A percentile compares a stretch with the other conserved stretches of the same genome.
These are phyloP conservation scores for Cryptomyrus ogoouensis DNA, from an alignment of 2,113 vertebrate genomes.

Conservation along the genomic window DNA sequence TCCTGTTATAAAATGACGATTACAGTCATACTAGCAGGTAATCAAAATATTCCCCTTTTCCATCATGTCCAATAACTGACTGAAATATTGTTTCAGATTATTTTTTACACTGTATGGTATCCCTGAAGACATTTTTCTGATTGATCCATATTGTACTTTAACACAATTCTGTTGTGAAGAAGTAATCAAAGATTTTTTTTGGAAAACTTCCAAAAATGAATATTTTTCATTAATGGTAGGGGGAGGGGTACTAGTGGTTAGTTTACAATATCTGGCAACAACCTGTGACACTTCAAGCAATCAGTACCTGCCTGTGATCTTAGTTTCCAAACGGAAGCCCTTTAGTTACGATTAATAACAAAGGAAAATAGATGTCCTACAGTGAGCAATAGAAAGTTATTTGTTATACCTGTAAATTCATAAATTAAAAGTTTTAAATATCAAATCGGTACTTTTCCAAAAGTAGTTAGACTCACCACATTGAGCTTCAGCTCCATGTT, in stretches of 20 bases:
- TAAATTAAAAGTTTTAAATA: neutral
- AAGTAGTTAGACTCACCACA: slow-evolving; percentile 59
- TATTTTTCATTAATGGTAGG: neutral
- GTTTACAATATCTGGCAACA: neutral
- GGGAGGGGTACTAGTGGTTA: neutral
- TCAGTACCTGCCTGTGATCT: neutral
- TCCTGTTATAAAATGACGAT: neutral
- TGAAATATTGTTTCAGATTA: neutral
- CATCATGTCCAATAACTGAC: neutral
- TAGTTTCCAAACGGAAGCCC: neutral
- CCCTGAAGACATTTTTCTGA: neutral
- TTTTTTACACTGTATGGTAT: neutral
- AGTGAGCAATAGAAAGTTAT: neutral
- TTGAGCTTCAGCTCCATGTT: slow-evolving; percentile 95
- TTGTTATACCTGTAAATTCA: neutral
- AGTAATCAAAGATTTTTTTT: neutral
- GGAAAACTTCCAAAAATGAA: neutral
- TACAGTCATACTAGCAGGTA: neutral
- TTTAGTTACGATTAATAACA: neutral
- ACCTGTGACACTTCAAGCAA: neutral
- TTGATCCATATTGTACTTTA: neutral
- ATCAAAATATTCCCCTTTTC: neutral
- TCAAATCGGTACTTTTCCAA: neutral
- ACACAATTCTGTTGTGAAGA: neutral
- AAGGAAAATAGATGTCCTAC: neutral